These are phyloP conservation scores for Drosophila equinoxialis DNA, from an alignment of 1,140 invertebrate species.

Conservation along the genomic window DNA sequence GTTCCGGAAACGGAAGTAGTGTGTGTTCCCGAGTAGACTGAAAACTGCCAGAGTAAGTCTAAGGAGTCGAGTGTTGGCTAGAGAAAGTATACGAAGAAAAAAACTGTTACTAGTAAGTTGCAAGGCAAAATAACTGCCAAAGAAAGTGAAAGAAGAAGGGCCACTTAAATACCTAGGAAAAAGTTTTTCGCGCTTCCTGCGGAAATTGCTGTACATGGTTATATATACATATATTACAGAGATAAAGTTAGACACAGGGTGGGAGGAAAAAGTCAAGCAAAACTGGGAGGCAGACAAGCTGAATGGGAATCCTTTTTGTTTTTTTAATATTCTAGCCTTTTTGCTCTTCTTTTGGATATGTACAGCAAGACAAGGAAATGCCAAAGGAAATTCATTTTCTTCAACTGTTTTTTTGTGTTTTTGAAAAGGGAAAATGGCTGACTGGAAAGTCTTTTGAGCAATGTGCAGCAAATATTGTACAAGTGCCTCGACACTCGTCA, in stretches of 20 bases:
- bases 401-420: conserved; percentile 1
- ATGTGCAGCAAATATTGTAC: conserved; percentile 67
- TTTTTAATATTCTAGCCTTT: background rate
- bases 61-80: conserved; percentile 29
- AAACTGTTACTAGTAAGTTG: conserved; percentile 33
- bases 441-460: conserved; percentile 53
- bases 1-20: background rate
- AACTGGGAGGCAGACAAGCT: background rate
- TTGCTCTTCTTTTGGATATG: conserved; percentile 49
- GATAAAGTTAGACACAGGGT: background rate
- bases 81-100: conserved; percentile 25
- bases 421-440: conserved; percentile 53
- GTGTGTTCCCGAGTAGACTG: conserved; percentile 11
- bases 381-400: conserved; percentile 73
- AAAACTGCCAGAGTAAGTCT: conserved; percentile 41
- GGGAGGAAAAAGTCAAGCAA: conserved; percentile 31
- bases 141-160: conserved; percentile 20
- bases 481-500: conserved; percentile 65
- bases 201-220: conserved; percentile 62
- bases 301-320: background rate
- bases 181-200: conserved; percentile 72
- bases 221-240: background rate
- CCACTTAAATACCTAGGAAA: conserved; percentile 78
- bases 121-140: conserved; percentile 37
- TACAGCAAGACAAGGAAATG: conserved; percentile 64